These are phyloP conservation scores for Spodoptera frugiperda DNA, from an alignment of 1,140 invertebrate genomes.

Conservation along the genomic window DNA sequence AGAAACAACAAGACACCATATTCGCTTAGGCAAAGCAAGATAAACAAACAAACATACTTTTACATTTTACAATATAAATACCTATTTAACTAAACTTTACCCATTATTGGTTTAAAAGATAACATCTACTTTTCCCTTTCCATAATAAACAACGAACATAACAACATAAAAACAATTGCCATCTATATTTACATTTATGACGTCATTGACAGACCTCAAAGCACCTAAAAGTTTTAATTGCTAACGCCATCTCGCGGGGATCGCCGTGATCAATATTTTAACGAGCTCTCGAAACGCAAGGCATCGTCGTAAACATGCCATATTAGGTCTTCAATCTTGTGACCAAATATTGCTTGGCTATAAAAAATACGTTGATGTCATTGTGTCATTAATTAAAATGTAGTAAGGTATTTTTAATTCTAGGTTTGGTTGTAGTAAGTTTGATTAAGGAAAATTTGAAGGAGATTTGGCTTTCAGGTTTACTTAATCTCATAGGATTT, in stretches of 20 bases:
- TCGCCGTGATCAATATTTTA: conserved; percentile 27
- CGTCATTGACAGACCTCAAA: conserved; percentile 17
- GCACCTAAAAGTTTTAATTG: conserved; percentile 31
- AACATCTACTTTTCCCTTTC: too few species aligned
- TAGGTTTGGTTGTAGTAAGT: too few species aligned
- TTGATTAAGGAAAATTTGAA: too few species aligned
- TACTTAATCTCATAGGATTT: too few species aligned
- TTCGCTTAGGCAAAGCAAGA: too few species aligned
- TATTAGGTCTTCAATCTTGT: conserved; percentile 7
- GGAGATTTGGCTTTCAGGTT: too few species aligned
- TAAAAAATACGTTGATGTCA: not conserved
- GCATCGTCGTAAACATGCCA: conserved; percentile 11
- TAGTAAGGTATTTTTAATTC: too few species aligned
- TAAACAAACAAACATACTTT: too few species aligned
- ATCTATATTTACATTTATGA: conserved; percentile 13
- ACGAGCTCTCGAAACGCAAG: conserved; percentile 25
- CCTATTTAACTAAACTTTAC: too few species aligned
- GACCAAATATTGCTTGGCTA: conserved; percentile 14
- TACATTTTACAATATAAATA: too few species aligned
- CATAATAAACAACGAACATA: not conserved
- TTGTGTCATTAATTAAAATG: not conserved
- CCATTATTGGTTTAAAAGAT: too few species aligned
- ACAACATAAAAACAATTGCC: not conserved
- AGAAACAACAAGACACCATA: too few species aligned
- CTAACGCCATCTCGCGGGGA: conserved; percentile 19